Conservation (phyloP, 2,888 invertebrate genomes). For the Netelia inedita region DNA sequence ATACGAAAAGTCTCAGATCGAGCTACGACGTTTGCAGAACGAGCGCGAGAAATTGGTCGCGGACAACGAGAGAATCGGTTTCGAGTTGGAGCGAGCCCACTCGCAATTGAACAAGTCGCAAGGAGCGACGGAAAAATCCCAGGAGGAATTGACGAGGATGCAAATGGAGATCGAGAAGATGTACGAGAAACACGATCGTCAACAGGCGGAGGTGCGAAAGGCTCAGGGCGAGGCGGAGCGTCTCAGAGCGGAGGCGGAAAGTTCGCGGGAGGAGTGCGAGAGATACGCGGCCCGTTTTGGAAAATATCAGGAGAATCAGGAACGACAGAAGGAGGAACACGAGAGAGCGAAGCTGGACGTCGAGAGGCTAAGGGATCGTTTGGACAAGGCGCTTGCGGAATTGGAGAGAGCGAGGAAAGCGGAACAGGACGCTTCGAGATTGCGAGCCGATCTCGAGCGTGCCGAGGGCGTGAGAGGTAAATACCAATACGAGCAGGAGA, state of each 20-base stretch:
- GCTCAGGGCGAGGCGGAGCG: conserved; percentile 92
- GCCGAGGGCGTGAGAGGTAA: conserved; percentile 92
- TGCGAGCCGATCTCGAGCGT: conserved; percentile 90
- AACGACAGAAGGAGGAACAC: conserved; percentile 90
- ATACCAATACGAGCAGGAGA: conserved; percentile 91
- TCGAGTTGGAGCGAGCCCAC: conserved; percentile 94
- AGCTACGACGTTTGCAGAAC: conserved; percentile 92
- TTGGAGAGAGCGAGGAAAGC: conserved; percentile 91
- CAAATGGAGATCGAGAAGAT: conserved; percentile 96
- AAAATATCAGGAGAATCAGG: conserved; percentile 91
- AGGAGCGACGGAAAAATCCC: conserved; percentile 94
- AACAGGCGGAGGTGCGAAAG: conserved; percentile 92
- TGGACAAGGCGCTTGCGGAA: conserved; percentile 93
- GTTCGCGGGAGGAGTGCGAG: conserved; percentile 92
- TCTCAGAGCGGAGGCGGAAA: conserved; percentile 90
- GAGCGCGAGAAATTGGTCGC: conserved; percentile 95
- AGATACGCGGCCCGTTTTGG: conserved; percentile 90
- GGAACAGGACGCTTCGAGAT: conserved; percentile 89
- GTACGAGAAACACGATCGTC: conserved; percentile 95
- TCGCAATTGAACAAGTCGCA: conserved; percentile 94
- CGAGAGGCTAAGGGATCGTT: conserved; percentile 91
- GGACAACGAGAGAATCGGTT: conserved; percentile 93
- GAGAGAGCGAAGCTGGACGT: conserved; percentile 92
- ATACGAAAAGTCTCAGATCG: conserved; percentile 95
- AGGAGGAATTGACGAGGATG: conserved; percentile 95